Percentiles rank a stretch among this genome's conserved stretches.
Evolutionary conservation across 1,140 invertebrate species (phyloP).

Genomic region (Drosophila nebulosa): DNA sequence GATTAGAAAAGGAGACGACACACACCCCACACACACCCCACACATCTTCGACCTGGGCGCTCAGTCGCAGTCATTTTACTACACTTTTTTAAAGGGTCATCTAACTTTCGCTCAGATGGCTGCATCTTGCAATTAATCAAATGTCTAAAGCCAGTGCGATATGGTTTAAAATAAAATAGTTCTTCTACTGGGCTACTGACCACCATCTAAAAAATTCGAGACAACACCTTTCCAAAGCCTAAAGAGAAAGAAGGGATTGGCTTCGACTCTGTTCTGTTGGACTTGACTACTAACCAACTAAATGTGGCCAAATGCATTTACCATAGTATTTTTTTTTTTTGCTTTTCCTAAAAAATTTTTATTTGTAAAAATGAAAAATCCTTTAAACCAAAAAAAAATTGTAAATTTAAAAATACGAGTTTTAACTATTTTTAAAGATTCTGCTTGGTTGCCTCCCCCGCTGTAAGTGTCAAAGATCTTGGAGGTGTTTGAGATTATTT

Average conservation of each 20-base stretch:
- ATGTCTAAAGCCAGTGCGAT: conserved; percentile 64
- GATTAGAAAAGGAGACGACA: conserved; percentile 61
- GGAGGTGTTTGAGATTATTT: conserved; percentile 68
- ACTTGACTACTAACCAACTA: background rate
- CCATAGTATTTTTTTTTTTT: too few species aligned
- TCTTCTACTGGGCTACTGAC: conserved; percentile 31
- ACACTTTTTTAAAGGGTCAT: conserved; percentile 55
- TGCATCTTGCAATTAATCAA: conserved; percentile 72
- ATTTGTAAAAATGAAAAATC: background rate
- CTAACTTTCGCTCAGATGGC: conserved; percentile 70
- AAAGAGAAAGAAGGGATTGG: too few species aligned
- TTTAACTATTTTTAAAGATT: conserved; percentile 37
- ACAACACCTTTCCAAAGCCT: too few species aligned
- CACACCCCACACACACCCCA: too few species aligned
- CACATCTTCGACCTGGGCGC: too few species aligned
- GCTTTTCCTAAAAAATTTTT: too few species aligned
- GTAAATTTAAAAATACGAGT: conserved; percentile 55
- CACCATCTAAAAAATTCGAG: background rate
- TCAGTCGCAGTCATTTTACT: conserved; percentile 9
- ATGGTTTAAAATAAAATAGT: conserved; percentile 67
- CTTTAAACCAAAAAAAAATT: conserved; percentile 26
- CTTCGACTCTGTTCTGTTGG: too few species aligned
- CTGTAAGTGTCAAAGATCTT: conserved; percentile 33
- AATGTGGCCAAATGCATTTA: conserved; percentile 40
- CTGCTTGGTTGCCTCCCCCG: conserved; percentile 22